phyloP scores from a whole-genome alignment of 2,888 invertebrate species.

The Eugnorisma glareosa region DNA sequence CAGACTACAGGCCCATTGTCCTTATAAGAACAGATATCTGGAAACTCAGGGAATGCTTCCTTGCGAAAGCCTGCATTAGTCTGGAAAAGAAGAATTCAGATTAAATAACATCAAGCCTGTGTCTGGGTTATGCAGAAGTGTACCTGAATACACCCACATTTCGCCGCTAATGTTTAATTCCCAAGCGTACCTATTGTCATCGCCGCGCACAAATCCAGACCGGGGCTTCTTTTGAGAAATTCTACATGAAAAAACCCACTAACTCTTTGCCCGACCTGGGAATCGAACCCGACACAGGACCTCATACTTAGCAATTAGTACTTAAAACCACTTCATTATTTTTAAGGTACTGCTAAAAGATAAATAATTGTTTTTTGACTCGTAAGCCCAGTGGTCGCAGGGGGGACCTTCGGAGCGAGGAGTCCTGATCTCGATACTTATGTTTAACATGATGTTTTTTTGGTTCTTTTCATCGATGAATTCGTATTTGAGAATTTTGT shows the following conservation, averaged over 20 bases:
- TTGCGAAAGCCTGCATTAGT: conserved; percentile 26
- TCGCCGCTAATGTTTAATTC: background rate
- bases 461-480: background rate
- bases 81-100: conserved; percentile 28
- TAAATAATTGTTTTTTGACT: no score
- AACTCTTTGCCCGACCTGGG: no score
- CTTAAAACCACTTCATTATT: no score
- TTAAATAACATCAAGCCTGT: background rate
- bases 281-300: no score
- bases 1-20: conserved; percentile 47
- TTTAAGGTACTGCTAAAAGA: no score
- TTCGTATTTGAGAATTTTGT: background rate
- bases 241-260: no score
- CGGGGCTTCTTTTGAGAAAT: no score
- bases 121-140: background rate
- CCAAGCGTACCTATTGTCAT: no score
- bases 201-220: no score
- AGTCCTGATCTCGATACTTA: background rate
- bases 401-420: background rate
- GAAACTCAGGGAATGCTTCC: conserved; percentile 5
- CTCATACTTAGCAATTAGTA: background rate
- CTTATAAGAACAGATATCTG: conserved; percentile 49
- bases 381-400: background rate
- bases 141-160: background rate
- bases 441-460: background rate